Percentiles rank a stretch among this genome's conserved stretches.
phyloP scores from a whole-genome alignment of 2,797 vertebrate genomes.

The Pangasius mekongensis region DNA sequence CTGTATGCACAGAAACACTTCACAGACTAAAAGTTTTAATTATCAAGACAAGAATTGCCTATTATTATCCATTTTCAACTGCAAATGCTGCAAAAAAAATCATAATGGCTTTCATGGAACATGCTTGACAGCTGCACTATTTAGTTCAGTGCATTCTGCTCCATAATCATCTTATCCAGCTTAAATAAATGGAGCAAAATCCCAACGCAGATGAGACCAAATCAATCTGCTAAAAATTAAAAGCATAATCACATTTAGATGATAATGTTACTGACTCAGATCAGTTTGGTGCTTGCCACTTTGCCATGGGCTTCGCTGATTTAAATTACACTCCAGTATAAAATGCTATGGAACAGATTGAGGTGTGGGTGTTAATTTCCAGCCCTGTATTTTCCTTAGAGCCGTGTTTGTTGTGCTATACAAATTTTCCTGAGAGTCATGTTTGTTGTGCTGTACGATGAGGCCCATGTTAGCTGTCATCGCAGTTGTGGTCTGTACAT shows the following conservation, averaged over 20 bases:
- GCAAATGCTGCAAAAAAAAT: constrained; percentile 21
- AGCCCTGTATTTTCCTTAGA: neutral
- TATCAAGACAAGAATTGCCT: neutral
- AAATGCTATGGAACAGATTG: constrained; percentile 26
- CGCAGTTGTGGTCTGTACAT: neutral
- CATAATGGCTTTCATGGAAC: constrained; percentile 42
- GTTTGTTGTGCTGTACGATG: neutral
- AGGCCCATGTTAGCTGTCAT: neutral
- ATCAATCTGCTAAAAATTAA: constrained; percentile 56
- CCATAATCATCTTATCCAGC: constrained; percentile 62
- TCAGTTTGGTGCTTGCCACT: constrained; percentile 26
- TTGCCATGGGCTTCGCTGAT: constrained; percentile 24
- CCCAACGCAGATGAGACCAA: constrained; percentile 53
- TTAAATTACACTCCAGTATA: constrained; percentile 39
- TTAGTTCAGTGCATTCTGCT: constrained; percentile 51
- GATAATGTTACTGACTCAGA: constrained; percentile 42
- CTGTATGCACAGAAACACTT: neutral
- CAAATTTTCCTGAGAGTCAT: neutral
- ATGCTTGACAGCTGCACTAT: constrained; percentile 59
- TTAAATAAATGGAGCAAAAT: constrained; percentile 58
- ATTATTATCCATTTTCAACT: constrained; percentile 12
- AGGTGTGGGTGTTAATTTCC: constrained; percentile 18
- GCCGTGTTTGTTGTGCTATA: constrained; percentile 22
- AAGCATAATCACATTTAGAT: constrained; percentile 54
- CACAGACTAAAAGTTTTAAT: neutral